Conservation (phyloP, 2,888 invertebrate genomes). For the Muschampia plurimacula region DNA sequence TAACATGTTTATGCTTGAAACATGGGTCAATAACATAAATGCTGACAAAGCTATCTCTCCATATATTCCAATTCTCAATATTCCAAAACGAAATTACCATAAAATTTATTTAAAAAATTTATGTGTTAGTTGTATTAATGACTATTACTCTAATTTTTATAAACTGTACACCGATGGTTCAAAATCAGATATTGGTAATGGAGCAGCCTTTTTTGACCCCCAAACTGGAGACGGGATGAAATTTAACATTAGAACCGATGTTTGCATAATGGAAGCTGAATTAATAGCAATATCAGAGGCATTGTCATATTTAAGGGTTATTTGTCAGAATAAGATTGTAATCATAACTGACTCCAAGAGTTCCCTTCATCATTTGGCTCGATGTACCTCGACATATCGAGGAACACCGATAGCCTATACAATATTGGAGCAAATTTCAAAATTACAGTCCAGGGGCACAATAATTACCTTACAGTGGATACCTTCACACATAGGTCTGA, state of each 20-base stretch:
- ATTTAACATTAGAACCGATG: background rate
- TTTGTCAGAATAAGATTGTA: background rate
- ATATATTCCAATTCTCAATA: background rate
- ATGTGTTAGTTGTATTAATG: background rate
- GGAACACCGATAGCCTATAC: no score
- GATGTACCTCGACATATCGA: no score
- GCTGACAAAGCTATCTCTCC: background rate
- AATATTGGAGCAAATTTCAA: no score
- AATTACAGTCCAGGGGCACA: no score
- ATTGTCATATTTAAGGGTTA: background rate
- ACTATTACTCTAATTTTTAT: background rate
- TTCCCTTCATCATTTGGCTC: no score
- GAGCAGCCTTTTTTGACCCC: background rate
- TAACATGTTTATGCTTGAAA: background rate
- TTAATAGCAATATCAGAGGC: background rate
- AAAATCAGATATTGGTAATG: background rate
- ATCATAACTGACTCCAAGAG: background rate
- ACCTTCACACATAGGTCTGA: constrained; percentile 4
- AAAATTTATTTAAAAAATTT: background rate
- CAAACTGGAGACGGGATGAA: background rate
- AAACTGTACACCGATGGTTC: background rate
- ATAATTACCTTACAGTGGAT: no score
- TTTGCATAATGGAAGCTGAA: background rate
- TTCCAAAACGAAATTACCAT: background rate
- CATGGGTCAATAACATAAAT: background rate